These are phyloP conservation scores for Grammomys surdaster DNA, from an alignment of 2,113 vertebrate species.

Conservation along the genomic window DNA sequence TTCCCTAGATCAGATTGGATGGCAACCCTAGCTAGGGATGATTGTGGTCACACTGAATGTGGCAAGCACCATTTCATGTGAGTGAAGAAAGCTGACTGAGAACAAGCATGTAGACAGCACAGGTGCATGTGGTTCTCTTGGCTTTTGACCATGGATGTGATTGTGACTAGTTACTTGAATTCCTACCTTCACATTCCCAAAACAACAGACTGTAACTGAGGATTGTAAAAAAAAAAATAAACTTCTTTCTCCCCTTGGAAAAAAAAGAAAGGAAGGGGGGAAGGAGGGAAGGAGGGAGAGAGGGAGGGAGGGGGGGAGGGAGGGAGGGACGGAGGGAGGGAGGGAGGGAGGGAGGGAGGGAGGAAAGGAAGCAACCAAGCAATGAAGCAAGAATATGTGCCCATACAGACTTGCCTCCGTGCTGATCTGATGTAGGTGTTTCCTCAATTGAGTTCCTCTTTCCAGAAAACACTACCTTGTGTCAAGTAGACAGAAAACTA, in stretches of 20 bases:
- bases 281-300: too few species aligned
- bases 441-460: not conserved
- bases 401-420: not conserved
- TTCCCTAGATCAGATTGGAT: not conserved
- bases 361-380: too few species aligned
- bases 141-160: not conserved
- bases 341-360: too few species aligned
- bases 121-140: not conserved
- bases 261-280: not conserved
- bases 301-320: not conserved
- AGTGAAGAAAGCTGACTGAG: not conserved
- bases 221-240: not conserved
- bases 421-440: not conserved
- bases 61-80: not conserved
- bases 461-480: not conserved
- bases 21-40: not conserved
- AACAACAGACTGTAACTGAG: not conserved
- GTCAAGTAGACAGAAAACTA: not conserved
- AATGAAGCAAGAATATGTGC: not conserved
- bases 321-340: fast-evolving
- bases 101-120: too few species aligned
- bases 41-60: not conserved
- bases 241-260: not conserved
- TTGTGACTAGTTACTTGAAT: not conserved
- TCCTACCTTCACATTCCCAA: not conserved